A percentile compares a stretch with the other conserved stretches of the same genome.
Evolutionary conservation across 2,113 vertebrate genomes (phyloP).

Genomic region (Mellivora capensis): DNA sequence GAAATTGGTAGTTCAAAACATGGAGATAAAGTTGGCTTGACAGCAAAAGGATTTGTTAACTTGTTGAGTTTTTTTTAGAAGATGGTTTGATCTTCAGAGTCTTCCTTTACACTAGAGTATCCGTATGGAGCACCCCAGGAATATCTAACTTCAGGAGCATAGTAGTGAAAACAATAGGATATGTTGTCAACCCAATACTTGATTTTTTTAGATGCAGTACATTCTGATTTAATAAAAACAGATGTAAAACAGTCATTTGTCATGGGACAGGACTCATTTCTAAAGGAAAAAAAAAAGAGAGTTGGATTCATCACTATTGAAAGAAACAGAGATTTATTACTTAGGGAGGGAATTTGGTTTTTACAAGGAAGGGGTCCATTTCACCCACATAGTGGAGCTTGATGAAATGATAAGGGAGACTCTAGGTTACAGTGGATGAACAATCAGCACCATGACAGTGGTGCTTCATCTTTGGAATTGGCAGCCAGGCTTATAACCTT

Average conservation of each 20-base stretch:
- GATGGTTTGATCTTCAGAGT: neutral
- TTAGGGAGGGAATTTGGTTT: neutral
- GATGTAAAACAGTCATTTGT: neutral
- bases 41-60: neutral
- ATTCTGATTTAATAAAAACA: neutral
- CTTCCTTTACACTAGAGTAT: neutral
- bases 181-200: neutral
- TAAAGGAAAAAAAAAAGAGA: neutral
- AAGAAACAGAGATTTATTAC: neutral
- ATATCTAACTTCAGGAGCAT: neutral
- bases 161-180: neutral
- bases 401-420: neutral
- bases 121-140: neutral
- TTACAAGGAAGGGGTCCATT: neutral
- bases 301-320: neutral
- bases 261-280: neutral
- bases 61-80: neutral
- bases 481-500: neutral
- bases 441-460: neutral
- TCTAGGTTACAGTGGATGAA: neutral
- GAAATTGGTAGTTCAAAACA: neutral
- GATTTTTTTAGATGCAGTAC: neutral
- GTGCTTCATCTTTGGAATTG: neutral
- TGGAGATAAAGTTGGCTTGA: neutral
- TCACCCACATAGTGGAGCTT: neutral